These are phyloP conservation scores for Caenorhabditis uteleia DNA, from an alignment of 2,888 invertebrate genomes.

Conservation along the genomic window DNA sequence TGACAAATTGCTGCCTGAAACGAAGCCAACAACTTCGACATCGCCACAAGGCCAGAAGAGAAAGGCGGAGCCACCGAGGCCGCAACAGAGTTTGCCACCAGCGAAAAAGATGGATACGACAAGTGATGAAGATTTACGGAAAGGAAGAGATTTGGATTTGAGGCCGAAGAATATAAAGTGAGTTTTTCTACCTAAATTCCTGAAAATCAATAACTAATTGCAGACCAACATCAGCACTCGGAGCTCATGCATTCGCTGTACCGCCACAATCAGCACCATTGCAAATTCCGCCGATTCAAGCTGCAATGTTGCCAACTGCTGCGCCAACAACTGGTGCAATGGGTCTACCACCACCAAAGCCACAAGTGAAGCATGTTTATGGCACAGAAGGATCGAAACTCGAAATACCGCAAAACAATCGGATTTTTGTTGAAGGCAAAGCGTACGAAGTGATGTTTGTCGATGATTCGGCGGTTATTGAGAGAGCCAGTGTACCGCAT, in stretches of 20 bases:
- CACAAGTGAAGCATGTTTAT: no score
- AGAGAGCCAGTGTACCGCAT: conserved; percentile 68
- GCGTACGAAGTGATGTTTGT: conserved; percentile 69
- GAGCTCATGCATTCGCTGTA: conserved; percentile 28
- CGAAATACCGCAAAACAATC: conserved; percentile 67
- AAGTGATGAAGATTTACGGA: conserved; percentile 3
- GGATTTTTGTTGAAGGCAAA: conserved; percentile 69
- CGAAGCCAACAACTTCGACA: conserved; percentile 11
- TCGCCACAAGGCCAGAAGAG: conserved; percentile 9
- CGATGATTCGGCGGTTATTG: conserved; percentile 65
- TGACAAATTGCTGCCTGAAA: conserved; percentile 17
- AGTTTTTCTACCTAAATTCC: conserved; percentile 10
- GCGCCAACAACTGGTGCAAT: conserved; percentile 8
- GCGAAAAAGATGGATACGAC: not conserved
- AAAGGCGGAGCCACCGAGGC: conserved; percentile 2
- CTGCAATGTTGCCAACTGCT: conserved; percentile 2
- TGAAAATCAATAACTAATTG: conserved; percentile 12
- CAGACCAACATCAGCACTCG: conserved; percentile 29
- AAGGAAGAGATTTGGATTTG: conserved; percentile 20
- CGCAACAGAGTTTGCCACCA: not conserved
- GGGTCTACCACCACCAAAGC: conserved; percentile 11
- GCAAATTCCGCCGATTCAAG: conserved; percentile 3
- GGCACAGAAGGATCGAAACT: no score
- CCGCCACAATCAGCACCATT: conserved; percentile 5
- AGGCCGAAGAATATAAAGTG: conserved; percentile 9